phyloP scores from a whole-genome alignment of 2,888 invertebrate species.

The Drosophila siamana region DNA sequence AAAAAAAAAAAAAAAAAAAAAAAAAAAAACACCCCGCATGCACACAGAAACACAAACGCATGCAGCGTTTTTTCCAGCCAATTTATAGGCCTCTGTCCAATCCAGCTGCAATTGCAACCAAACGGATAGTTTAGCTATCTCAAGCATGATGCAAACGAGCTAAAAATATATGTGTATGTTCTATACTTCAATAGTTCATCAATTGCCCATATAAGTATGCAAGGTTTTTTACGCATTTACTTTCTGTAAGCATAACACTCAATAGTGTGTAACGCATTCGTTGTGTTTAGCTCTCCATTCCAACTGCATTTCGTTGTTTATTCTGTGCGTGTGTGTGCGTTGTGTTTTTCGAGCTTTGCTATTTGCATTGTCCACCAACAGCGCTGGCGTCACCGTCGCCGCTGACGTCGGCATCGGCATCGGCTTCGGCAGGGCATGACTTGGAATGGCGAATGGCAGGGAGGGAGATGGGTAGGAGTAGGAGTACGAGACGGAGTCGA shows the following conservation, averaged over 20 bases:
- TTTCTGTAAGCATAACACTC: too few species aligned
- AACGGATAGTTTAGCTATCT: constrained; percentile 1
- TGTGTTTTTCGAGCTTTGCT: constrained; percentile 67
- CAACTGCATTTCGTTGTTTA: constrained; percentile 29
- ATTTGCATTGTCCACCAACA: constrained; percentile 72
- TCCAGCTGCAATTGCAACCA: neutral
- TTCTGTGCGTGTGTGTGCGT: constrained; percentile 38
- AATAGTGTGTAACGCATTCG: constrained; percentile 22
- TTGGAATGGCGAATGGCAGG: neutral
- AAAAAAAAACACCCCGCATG: too few species aligned
- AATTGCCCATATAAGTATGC: too few species aligned
- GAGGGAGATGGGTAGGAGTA: too few species aligned
- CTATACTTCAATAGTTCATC: too few species aligned
- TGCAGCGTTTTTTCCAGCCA: constrained; percentile 54
- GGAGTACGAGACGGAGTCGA: neutral
- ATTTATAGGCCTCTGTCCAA: constrained; percentile 62
- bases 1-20: too few species aligned
- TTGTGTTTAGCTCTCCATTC: constrained; percentile 6
- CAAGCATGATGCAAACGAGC: neutral
- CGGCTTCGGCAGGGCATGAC: neutral
- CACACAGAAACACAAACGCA: neutral
- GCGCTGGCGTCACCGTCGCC: constrained; percentile 16
- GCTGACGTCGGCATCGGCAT: neutral
- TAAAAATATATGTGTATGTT: too few species aligned
- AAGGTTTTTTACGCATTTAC: too few species aligned